Evolutionary conservation across 2,888 invertebrate genomes (phyloP).

Genomic region (Phortica okadai): DNA sequence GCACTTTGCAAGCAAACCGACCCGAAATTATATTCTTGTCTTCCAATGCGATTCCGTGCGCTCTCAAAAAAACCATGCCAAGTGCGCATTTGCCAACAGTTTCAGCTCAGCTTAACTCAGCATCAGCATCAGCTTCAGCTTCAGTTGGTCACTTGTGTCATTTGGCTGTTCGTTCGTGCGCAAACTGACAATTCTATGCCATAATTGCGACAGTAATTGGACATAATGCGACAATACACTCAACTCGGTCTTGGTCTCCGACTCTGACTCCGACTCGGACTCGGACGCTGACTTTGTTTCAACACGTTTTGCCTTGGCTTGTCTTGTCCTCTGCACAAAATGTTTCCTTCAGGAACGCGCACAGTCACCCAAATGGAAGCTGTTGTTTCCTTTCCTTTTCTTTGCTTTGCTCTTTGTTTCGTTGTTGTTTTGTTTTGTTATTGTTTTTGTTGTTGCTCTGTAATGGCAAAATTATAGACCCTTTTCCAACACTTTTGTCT

Average conservation of each 20-base stretch:
- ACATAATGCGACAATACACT: conserved; percentile 73
- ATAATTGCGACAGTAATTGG: conserved; percentile 76
- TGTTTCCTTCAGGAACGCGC: background rate
- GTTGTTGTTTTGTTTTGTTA: conserved; percentile 56
- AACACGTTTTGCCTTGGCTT: background rate
- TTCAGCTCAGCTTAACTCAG: background rate
- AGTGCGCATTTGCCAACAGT: background rate
- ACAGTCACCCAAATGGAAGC: conserved; percentile 33
- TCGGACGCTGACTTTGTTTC: conserved; percentile 34
- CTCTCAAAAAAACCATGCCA: too few species aligned
- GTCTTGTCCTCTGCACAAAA: background rate
- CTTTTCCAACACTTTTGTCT: conserved; percentile 43
- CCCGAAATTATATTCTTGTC: background rate
- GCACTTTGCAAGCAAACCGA: background rate
- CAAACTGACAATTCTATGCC: conserved; percentile 70
- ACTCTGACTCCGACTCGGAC: conserved; percentile 38
- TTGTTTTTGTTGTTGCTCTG: conserved; percentile 68
- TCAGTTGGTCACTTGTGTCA: conserved; percentile 7
- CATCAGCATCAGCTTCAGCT: background rate
- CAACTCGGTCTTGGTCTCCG: conserved; percentile 32
- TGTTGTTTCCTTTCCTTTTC: conserved; percentile 11
- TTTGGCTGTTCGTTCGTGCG: conserved; percentile 44
- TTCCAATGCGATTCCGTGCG: background rate
- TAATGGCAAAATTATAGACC: conserved; percentile 72
- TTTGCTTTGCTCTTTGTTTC: conserved; percentile 18